Base-by-base conservation (phyloP, 1,140 invertebrate species). In the Ridgeia piscesae region DNA sequence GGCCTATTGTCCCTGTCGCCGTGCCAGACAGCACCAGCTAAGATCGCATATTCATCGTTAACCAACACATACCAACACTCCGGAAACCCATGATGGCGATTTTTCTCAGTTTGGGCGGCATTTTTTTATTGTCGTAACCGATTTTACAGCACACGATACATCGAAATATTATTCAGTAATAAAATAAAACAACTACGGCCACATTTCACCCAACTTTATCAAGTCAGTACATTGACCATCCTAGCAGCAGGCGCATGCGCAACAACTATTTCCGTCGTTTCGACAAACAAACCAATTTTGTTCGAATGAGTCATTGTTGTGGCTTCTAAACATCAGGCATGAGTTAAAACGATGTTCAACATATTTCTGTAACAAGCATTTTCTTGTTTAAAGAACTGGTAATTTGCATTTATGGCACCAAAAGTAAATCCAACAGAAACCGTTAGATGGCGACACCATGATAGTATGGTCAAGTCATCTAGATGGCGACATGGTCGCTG, bases 61-160 rank as follows among this genome's bases (percentile, higher is more conserved):
- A 77, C 58, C 11, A 77, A 77, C 58, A 35, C 91, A 34, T 50
- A 91, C 91, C 91, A n/a, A 91, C 91, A 91, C 91, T 91, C 6
- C 91, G 91, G 91, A 91, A 91, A 33, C 91, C 91, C 91, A 91
- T 91, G 91, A 91, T 91, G n/a, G 91, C 91, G 33, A 91, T 91
- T 50, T 42, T 91, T 91, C 91, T 91, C 34, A 58, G 33, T 91
- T 48, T 35, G 6, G 91, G 34, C 21, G 91, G 91, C 91, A 91
- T 91, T 58, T 91, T n/a, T n/a, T 48, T 90, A 33, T 90, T 21
- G 58, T 77, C 58, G 58, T 77, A 77, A 77, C 14, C 27, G 4
- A 77, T 77, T 77, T 77, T 77, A 77, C 58, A 77, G 58, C 58
- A 77, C 58, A 77, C 58, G 58, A 77, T 77, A 77, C 58, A 77